Conservation (phyloP, 2,797 vertebrate genomes). For the Hephaestus fuliginosus region DNA sequence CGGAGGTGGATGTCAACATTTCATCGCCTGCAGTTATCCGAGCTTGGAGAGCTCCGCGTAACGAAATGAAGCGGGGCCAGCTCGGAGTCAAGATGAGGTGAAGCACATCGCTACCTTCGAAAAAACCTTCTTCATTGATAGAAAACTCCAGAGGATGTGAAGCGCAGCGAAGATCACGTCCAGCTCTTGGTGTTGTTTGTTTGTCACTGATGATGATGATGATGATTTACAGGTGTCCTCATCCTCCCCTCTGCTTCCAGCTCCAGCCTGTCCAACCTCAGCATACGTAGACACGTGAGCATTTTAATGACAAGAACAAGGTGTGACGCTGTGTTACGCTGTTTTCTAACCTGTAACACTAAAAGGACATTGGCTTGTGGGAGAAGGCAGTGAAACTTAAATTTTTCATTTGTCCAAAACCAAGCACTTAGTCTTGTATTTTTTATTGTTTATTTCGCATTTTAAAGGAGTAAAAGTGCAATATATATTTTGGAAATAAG, state of each 20-base stretch:
- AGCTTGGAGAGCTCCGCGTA: neutral
- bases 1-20: conserved; percentile 51
- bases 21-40: conserved; percentile 29
- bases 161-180: neutral
- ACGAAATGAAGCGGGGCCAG: neutral
- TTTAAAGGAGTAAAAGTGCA: neutral
- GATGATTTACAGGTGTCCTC: conserved; percentile 6
- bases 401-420: neutral
- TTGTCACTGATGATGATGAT: neutral
- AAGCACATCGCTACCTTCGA: neutral
- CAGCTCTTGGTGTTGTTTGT: neutral
- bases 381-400: neutral
- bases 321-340: neutral
- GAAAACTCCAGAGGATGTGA: conserved; percentile 2
- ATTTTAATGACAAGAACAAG: neutral
- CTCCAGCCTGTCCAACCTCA: neutral
- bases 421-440: neutral
- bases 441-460: neutral
- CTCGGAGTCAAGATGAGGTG: conserved; percentile 33
- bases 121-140: neutral
- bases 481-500: neutral
- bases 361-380: neutral
- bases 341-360: conserved; percentile 11
- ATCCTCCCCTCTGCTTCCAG: neutral
- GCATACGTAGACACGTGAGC: neutral